phyloP scores from a whole-genome alignment of 2,797 vertebrate genomes.

The Trachurus trachurus region DNA sequence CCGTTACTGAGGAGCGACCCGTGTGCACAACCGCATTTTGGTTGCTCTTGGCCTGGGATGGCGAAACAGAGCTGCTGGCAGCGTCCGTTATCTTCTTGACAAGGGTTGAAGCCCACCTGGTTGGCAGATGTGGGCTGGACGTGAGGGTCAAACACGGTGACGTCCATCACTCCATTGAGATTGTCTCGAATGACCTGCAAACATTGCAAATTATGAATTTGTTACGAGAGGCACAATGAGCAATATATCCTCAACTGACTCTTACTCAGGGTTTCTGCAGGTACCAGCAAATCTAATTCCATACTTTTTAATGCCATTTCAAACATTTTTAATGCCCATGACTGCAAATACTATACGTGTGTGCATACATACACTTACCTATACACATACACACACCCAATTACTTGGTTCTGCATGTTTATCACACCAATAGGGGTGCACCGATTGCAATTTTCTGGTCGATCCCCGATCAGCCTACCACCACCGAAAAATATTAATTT shows the following conservation, averaged over 20 bases:
- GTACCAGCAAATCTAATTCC: too few species aligned
- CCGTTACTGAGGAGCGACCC: constrained; percentile 89
- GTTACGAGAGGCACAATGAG: neutral
- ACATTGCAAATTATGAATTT: neutral
- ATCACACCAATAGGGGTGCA: too few species aligned
- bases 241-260: neutral
- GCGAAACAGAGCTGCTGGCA: constrained; percentile 95
- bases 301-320: too few species aligned
- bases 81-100: constrained; percentile 89
- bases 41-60: constrained; percentile 79
- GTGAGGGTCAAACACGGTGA: constrained; percentile 86
- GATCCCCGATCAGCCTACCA: too few species aligned
- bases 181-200: constrained; percentile 89
- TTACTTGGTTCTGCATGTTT: too few species aligned
- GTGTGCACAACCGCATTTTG: constrained; percentile 92
- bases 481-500: too few species aligned
- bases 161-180: constrained; percentile 88
- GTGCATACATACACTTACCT: too few species aligned
- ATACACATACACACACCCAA: too few species aligned
- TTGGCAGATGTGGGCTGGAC: constrained; percentile 88
- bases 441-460: too few species aligned
- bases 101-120: constrained; percentile 91
- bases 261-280: too few species aligned
- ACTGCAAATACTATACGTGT: too few species aligned
- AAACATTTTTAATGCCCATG: too few species aligned